A percentile compares a stretch with the other conserved stretches of the same genome.
Evolutionary conservation across 2,888 invertebrate species (phyloP).

Genomic region (Eurytoma californica): DNA sequence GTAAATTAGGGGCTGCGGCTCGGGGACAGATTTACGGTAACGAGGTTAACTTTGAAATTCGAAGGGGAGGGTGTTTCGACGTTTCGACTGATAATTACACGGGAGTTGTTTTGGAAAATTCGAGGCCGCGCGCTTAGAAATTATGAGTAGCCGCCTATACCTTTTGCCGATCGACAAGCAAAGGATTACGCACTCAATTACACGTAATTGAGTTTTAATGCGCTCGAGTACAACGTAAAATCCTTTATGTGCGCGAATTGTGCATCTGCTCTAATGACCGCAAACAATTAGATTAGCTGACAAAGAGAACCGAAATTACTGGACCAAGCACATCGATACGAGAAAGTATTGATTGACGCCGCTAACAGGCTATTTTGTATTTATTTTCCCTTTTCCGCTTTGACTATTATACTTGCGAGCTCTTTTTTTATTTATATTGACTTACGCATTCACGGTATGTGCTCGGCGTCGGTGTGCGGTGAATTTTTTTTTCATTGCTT

Average conservation of each 20-base stretch:
- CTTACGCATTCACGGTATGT: not conserved
- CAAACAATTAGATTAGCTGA: conserved; percentile 27
- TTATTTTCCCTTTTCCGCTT: not conserved
- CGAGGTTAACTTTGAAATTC: conserved; percentile 20
- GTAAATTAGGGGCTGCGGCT: conserved; percentile 16
- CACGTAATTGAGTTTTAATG: conserved; percentile 26
- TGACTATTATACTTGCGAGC: not conserved
- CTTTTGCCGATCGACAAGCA: not conserved
- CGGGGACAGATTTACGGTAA: not conserved
- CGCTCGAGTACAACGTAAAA: not conserved
- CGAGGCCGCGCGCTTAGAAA: not conserved
- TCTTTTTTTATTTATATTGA: not conserved
- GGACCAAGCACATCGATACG: not conserved
- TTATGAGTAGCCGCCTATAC: not conserved
- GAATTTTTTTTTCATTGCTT: not conserved
- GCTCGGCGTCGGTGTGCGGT: not conserved
- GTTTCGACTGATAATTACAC: conserved; percentile 9
- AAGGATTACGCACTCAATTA: conserved; percentile 1
- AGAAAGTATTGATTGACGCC: not conserved
- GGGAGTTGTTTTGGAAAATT: not conserved
- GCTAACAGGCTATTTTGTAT: not conserved
- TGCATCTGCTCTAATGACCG: conserved; percentile 35
- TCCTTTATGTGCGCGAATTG: not conserved
- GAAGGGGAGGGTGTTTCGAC: not conserved
- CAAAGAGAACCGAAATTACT: conserved; percentile 23